phyloP scores from a whole-genome alignment of 2,797 vertebrate genomes.

The Naso thynnoides region DNA sequence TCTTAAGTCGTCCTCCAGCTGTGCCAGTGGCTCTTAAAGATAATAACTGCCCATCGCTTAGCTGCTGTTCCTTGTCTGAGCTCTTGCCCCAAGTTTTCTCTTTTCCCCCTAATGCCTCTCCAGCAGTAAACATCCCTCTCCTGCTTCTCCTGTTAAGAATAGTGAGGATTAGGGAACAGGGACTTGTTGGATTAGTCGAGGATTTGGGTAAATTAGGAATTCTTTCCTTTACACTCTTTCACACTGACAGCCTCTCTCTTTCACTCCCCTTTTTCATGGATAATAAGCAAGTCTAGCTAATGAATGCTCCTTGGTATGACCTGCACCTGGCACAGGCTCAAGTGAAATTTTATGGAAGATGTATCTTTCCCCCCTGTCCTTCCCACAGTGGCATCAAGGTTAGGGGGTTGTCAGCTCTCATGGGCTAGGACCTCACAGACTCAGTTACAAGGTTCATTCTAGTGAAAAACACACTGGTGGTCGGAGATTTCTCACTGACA shows the following conservation, averaged over 20 bases:
- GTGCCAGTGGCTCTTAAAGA: slow-evolving; percentile 37
- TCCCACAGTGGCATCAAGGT: slow-evolving; percentile 46
- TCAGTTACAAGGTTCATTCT: slow-evolving; percentile 66
- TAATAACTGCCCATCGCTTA: slow-evolving; percentile 44
- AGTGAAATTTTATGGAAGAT: slow-evolving; percentile 47
- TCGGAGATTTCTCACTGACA: slow-evolving; percentile 60
- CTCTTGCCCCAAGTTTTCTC: slow-evolving; percentile 24
- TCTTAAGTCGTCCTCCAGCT: slow-evolving; percentile 46
- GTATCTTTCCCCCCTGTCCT: slow-evolving; percentile 15
- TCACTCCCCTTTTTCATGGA: slow-evolving; percentile 29
- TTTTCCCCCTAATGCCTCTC: slow-evolving; percentile 34
- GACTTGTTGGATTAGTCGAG: slow-evolving; percentile 73
- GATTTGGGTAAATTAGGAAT: slow-evolving; percentile 80
- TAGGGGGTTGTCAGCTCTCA: slow-evolving; percentile 50
- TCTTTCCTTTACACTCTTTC: slow-evolving; percentile 55
- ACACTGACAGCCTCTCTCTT: slow-evolving; percentile 50
- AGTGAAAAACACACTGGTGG: slow-evolving; percentile 59
- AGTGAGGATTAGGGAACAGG: slow-evolving; percentile 63
- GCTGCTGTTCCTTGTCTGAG: slow-evolving; percentile 28
- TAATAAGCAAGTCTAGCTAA: slow-evolving; percentile 67
- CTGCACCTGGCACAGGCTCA: slow-evolving; percentile 52
- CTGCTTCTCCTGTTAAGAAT: slow-evolving; percentile 34
- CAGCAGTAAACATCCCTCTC: slow-evolving; percentile 29
- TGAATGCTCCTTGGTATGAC: slow-evolving; percentile 62
- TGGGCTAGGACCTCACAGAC: slow-evolving; percentile 58